phyloP scores from a whole-genome alignment of 2,797 vertebrate species.

The Lerista edwardsae region DNA sequence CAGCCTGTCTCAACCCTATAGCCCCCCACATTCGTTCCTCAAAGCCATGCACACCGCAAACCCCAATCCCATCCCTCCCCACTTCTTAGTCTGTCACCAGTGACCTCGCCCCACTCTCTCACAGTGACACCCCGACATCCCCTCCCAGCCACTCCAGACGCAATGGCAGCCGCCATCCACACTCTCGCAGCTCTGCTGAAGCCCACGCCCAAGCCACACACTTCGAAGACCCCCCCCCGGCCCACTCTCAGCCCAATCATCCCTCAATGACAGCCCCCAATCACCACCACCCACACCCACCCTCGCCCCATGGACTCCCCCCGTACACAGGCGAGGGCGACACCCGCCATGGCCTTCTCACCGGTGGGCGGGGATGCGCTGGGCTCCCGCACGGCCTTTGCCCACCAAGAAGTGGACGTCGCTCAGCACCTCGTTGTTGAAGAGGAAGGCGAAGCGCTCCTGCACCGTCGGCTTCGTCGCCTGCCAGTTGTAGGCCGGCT shows the following conservation, averaged over 20 bases:
- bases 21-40: not conserved
- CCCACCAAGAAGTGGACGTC: conserved; percentile 97
- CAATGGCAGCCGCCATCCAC: not conserved
- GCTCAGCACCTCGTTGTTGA: conserved; percentile 97
- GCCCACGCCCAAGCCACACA: too few relatives aligned
- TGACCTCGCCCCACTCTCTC: not conserved
- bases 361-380: conserved; percentile 96
- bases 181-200: not conserved
- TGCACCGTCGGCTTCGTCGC: conserved; percentile 88
- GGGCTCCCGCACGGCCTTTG: conserved; percentile 89
- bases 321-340: rapidly evolving
- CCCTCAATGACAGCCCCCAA: too few relatives aligned
- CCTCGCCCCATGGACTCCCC: not conserved
- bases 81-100: not conserved
- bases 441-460: conserved; percentile 89
- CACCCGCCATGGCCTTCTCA: conserved; percentile 71
- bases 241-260: too few relatives aligned
- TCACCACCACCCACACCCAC: too few relatives aligned
- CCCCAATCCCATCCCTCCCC: not conserved
- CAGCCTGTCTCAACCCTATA: too few relatives aligned
- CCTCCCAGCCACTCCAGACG: not conserved
- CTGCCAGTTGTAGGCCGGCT: conserved; percentile 89
- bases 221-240: too few relatives aligned
- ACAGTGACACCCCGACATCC: not conserved
- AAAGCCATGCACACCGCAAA: too few relatives aligned